These are phyloP conservation scores for Collichthys lucidus DNA, from an alignment of 2,113 vertebrate species.

Conservation along the genomic window DNA sequence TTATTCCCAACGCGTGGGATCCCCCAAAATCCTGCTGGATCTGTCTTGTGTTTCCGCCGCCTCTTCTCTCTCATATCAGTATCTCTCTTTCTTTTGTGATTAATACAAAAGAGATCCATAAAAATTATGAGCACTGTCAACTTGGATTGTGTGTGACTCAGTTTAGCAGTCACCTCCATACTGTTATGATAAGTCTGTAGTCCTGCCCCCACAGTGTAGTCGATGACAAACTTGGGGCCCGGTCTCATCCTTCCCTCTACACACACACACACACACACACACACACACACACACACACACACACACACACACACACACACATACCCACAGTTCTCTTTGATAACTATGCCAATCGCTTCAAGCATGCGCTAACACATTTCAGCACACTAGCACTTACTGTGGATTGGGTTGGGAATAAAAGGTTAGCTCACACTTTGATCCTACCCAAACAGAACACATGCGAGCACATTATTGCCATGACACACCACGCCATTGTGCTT, in stretches of 20 bases:
- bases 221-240: constrained; percentile 73
- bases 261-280: constrained; percentile 29
- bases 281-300: constrained; percentile 27
- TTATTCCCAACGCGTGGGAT: constrained; percentile 65
- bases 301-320: constrained; percentile 28
- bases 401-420: constrained; percentile 59
- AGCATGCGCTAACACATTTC: constrained; percentile 58
- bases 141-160: constrained; percentile 60
- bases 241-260: constrained; percentile 53
- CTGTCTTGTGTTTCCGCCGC: constrained; percentile 33
- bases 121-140: constrained; percentile 48
- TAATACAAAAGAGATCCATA: constrained; percentile 32
- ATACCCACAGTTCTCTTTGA: constrained; percentile 59
- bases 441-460: constrained; percentile 55
- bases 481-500: constrained; percentile 33
- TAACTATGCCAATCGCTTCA: constrained; percentile 53
- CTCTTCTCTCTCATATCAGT: constrained; percentile 44
- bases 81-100: constrained; percentile 63
- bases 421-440: constrained; percentile 66
- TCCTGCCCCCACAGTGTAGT: constrained; percentile 65
- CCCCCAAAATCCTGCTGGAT: constrained; percentile 42
- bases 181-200: constrained; percentile 63
- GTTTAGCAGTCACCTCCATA: constrained; percentile 72
- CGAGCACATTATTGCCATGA: constrained; percentile 40
- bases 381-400: constrained; percentile 51